Conservation (phyloP, 2,113 vertebrate species). For the Chaetura pelagica region DNA sequence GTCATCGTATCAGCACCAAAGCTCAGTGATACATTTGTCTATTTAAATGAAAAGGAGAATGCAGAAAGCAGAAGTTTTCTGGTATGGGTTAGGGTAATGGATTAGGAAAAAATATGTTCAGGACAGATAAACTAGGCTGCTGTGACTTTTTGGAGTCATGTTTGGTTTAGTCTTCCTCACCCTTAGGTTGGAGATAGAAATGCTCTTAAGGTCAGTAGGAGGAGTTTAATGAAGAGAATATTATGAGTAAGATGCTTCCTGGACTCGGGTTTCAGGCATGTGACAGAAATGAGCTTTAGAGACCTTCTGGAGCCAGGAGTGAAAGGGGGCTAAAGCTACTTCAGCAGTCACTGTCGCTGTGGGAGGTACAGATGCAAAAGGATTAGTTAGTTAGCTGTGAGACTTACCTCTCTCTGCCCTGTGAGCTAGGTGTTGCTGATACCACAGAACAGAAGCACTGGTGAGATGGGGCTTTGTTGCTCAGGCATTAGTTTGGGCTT, state of each 20-base stretch:
- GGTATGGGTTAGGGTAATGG: background rate
- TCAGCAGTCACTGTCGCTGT: accelerated
- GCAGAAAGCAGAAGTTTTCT: background rate
- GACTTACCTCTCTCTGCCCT: background rate
- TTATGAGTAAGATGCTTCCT: background rate
- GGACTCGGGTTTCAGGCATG: background rate
- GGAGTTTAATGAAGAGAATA: background rate
- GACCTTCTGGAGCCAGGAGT: background rate
- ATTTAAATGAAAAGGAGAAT: background rate
- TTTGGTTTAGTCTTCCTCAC: background rate
- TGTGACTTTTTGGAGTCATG: background rate
- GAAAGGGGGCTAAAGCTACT: background rate
- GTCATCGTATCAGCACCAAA: background rate
- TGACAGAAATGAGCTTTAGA: background rate
- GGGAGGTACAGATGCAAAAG: background rate
- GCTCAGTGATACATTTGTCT: background rate
- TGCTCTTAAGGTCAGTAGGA: background rate
- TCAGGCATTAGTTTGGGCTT: background rate
- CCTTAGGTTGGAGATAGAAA: background rate
- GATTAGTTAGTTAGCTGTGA: background rate
- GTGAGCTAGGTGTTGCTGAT: background rate
- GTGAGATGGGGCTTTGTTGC: background rate
- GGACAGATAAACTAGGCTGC: background rate
- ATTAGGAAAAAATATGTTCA: background rate
- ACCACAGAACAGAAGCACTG: background rate